Evolutionary conservation across 1,140 invertebrate species (phyloP).

Genomic region (Trichonephila clavipes): DNA sequence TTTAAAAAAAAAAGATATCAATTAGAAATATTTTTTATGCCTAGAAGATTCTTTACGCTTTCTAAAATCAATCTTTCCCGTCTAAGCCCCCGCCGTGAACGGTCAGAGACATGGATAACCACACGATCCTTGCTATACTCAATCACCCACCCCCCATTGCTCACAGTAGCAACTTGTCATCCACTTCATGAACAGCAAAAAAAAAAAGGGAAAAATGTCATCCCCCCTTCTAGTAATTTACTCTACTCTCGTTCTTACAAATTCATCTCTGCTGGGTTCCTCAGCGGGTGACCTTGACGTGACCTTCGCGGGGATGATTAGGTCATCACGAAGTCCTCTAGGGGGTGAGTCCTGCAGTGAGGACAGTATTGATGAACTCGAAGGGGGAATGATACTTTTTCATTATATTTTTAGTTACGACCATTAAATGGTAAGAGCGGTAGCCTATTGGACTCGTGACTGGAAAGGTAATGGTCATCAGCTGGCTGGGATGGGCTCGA

Average conservation of each 20-base stretch:
- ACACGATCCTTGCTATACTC: no score
- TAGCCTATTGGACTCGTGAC: constrained; percentile 3
- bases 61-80: no score
- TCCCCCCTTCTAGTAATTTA: constrained; percentile 1
- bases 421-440: constrained; percentile 42
- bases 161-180: no score
- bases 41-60: no score
- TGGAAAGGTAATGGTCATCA: not conserved
- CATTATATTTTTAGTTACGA: constrained; percentile 47
- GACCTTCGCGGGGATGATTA: constrained; percentile 29
- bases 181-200: no score
- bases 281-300: constrained; percentile 44
- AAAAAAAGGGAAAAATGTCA: no score
- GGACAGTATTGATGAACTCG: constrained; percentile 30
- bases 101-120: no score
- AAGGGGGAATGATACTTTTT: not conserved
- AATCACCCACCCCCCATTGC: no score
- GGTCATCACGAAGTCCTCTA: constrained; percentile 17
- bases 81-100: no score
- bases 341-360: not conserved
- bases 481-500: not conserved
- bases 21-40: no score
- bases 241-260: constrained; percentile 30
- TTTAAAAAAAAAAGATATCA: no score
- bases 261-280: constrained; percentile 39